Evolutionary conservation across 2,797 vertebrate genomes (phyloP), one percentile per base, ranked within the genome.

Genomic region (Ptychobarbus kaznakovi): DNA sequence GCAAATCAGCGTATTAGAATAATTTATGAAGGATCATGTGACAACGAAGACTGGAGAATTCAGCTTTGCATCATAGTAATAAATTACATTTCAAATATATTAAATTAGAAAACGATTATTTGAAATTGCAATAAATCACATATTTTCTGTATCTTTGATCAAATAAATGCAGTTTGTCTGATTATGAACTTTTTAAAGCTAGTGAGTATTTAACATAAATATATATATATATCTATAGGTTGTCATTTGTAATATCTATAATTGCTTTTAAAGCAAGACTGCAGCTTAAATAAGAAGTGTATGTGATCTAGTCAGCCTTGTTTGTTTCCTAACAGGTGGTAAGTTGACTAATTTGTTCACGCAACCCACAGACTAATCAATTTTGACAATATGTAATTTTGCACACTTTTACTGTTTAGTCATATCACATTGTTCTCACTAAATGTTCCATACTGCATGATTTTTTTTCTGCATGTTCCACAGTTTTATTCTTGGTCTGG

Each of bases 401-500:
- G 69, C 32, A 13, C 4, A 12, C 28, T 35, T 51, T 49, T 42
- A 38, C 35, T 16, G 25, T 78, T 70, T 35, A 72, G 25, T 61
- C 8, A 66, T 11, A 80, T 80, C 51, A 18, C n/a, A 70, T 10
- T 69, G 65, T 66, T 20, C 44, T 53, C 51, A 72, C 49, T 10
- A 25, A 12, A 49, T 74, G 28, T 73, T 63, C 83, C 6, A 32
- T 58, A 42, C 15, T 25, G 22, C 44, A 38, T 20, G 42, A 40
- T 61, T 44, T 74, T 40, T 65, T 74, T 63, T 65, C 25, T 61
- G 53, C 74, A 83, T 72, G 66, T 88, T 73, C 75, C 76, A 38
- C 58, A 61, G 81, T 80, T 74, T 86, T 61, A 86, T 88, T 88
- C 80, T 85, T 49, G 73, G 58, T 88, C 81, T 86, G 82, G 80